Conservation (phyloP, 1,140 invertebrate genomes). For the Potamilus streckersoni region DNA sequence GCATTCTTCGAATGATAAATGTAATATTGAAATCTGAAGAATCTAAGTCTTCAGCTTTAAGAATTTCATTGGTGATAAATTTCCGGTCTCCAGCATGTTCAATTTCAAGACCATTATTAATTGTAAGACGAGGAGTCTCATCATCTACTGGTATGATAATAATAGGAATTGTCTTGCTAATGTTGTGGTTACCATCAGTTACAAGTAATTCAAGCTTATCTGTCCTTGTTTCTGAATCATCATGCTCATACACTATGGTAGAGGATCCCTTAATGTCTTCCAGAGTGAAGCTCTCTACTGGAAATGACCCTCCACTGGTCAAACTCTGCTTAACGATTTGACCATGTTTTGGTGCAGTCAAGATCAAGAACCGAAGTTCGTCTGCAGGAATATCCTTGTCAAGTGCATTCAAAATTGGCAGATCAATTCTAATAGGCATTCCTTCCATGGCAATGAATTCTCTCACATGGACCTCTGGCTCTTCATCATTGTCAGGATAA, state of each 20-base stretch:
- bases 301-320: slow-evolving; percentile 44
- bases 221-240: slow-evolving; percentile 65
- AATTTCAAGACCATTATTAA: slow-evolving; percentile 68
- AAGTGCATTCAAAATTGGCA: slow-evolving; percentile 65
- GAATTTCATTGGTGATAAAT: slow-evolving; percentile 59
- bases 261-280: slow-evolving; percentile 61
- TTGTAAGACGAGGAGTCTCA: slow-evolving; percentile 65
- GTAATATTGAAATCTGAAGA: slow-evolving; percentile 60
- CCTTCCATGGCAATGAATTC: slow-evolving; percentile 69
- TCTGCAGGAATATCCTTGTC: slow-evolving; percentile 67
- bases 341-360: slow-evolving; percentile 63
- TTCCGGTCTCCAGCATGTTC: slow-evolving; percentile 61
- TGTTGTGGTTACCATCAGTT: slow-evolving; percentile 64
- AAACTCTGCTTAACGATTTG: slow-evolving; percentile 59
- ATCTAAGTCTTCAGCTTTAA: slow-evolving; percentile 68
- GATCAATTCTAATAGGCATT: slow-evolving; percentile 65
- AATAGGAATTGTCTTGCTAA: slow-evolving; percentile 62
- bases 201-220: slow-evolving; percentile 65
- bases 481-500: slow-evolving; percentile 67
- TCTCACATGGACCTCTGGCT: slow-evolving; percentile 63
- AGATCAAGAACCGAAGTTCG: slow-evolving; percentile 60
- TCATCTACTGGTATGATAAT: slow-evolving; percentile 67
- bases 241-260: slow-evolving; percentile 68
- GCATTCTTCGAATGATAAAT: slow-evolving; percentile 61
- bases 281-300: slow-evolving; percentile 60